A percentile compares a stretch with the other conserved stretches of the same genome.
These are phyloP conservation scores for Oedothorax gibbosus DNA, from an alignment of 1,140 invertebrate genomes.

Conservation along the genomic window DNA sequence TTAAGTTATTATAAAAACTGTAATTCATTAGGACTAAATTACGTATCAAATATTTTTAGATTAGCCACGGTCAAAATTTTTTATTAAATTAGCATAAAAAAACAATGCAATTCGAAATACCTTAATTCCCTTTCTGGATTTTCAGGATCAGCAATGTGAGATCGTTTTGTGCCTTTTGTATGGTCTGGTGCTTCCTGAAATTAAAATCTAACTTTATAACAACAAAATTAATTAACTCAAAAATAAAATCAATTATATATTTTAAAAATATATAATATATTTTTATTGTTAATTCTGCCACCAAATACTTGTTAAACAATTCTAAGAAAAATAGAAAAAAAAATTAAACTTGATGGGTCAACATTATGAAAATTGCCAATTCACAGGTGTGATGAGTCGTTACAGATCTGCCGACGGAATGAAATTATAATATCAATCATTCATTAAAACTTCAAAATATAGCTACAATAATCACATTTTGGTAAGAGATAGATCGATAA, in stretches of 20 bases:
- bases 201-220: not conserved
- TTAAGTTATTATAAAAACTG: not conserved
- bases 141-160: slow-evolving; percentile 59
- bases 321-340: too few relatives aligned
- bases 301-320: too few relatives aligned
- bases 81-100: not conserved
- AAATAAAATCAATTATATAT: not conserved
- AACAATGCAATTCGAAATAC: slow-evolving; percentile 8
- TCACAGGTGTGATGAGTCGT: too few relatives aligned
- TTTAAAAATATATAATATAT: not conserved
- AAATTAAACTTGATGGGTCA: too few relatives aligned
- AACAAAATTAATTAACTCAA: not conserved
- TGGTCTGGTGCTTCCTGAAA: slow-evolving; percentile 47
- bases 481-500: too few relatives aligned
- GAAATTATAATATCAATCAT: too few relatives aligned
- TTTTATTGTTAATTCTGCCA: not conserved
- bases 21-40: not conserved
- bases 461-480: too few relatives aligned
- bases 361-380: too few relatives aligned
- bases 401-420: too few relatives aligned
- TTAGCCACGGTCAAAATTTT: not conserved
- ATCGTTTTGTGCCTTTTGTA: slow-evolving; percentile 36
- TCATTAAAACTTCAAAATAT: too few relatives aligned
- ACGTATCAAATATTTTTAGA: too few relatives aligned
- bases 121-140: slow-evolving; percentile 62